phyloP scores from a whole-genome alignment of 1,140 invertebrate genomes.

The Dinothrombium tinctorium region DNA sequence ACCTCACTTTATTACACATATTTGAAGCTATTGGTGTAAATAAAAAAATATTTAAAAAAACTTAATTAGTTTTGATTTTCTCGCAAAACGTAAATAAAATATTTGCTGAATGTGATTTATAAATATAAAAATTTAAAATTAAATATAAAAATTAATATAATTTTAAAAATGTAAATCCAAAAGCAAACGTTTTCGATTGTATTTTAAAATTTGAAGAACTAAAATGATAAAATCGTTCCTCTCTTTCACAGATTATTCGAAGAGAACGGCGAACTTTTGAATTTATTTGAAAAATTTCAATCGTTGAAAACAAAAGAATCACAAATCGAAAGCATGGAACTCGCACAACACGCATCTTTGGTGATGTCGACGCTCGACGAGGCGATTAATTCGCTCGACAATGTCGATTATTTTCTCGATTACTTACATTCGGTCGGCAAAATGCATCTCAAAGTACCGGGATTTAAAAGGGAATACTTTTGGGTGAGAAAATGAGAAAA shows the following conservation, averaged over 20 bases:
- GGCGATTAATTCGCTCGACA: conserved; percentile 56
- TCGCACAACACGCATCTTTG: conserved; percentile 59
- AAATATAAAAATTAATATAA: too few species aligned
- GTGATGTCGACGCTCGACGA: conserved; percentile 61
- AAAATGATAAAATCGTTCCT: too few species aligned
- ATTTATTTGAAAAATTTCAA: conserved; percentile 54
- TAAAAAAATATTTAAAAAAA: too few species aligned
- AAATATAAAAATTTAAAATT: too few species aligned
- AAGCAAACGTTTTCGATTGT: too few species aligned
- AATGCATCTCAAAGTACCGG: conserved; percentile 52
- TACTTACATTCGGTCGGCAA: conserved; percentile 57
- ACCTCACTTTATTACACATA: too few species aligned
- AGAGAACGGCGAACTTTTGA: conserved; percentile 49
- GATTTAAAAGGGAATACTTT: conserved; percentile 60
- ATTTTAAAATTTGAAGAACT: too few species aligned
- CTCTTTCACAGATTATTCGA: conserved; percentile 48
- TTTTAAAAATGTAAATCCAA: too few species aligned
- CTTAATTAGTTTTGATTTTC: too few species aligned
- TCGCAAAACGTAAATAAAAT: too few species aligned
- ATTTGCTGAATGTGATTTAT: too few species aligned
- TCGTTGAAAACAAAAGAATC: conserved; percentile 49
- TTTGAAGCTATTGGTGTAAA: too few species aligned
- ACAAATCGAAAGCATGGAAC: conserved; percentile 47
- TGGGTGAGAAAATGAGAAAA: conserved; percentile 35
- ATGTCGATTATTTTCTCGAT: conserved; percentile 54